Base-by-base conservation (phyloP, 2,113 vertebrate genomes). In the Pseudopodoces humilis region DNA sequence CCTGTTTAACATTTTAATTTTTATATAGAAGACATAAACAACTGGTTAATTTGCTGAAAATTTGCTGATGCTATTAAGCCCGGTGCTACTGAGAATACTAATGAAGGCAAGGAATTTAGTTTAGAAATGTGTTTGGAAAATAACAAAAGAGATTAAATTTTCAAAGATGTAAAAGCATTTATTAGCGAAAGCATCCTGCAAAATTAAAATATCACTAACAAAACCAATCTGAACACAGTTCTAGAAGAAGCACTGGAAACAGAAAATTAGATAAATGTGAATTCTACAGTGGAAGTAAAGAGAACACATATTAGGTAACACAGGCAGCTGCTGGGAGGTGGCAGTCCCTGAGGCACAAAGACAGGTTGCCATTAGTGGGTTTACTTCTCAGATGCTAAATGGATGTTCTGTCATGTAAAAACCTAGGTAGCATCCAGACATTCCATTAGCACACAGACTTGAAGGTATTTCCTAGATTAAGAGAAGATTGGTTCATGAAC, bases 1-100 rank as follows among this genome's bases (percentile, higher is more conserved):
- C 41, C 69, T 82, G 13, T 60, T 94, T 71, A 95, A 95, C 58
- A 82, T 92, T 91, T 95, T 47, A 55, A 84, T 88, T 86, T 94
- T 78, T 84, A 63, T 68, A 56, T 70, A 80, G 72, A 89, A 87
- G 81, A 55, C 71, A 92, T 78, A 94, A 91, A 82, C 81, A 95
- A 91, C 74, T 46, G 31, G 60, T 89, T 91, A 77, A 95, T 94
- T 88, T 91, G 59, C 53, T 83, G 39, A 53, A 92, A 94, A 93
- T 64, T 63, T 94, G 37, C 72, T 78, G 68, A 88, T 83, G 76
- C 52, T 89, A 74, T 92, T 96, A 95, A 84, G 59, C 74, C 60
- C 23, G 10, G 7, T 84, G 35, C 47, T 71, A 70, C 64, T 44
- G 30, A 91, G 86, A 94, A 95, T 84, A 44, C 64, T 74, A 92